Evolutionary conservation across 23 tunicate genomes (phyloP), one percentile per base, ranked within the genome.

Genomic region (Styela clava): DNA sequence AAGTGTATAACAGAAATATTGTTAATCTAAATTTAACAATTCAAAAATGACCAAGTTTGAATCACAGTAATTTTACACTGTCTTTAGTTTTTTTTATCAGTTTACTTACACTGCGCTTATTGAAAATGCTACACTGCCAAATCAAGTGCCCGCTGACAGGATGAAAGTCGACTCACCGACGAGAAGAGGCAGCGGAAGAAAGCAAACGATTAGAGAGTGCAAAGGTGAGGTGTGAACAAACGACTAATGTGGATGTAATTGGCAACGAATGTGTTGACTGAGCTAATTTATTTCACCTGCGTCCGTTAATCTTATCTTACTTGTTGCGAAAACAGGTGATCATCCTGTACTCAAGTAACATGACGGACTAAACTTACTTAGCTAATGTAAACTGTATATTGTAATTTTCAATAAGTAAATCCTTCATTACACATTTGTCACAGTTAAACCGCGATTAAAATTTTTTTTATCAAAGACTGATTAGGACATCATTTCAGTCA

Each of bases 251-350:
- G 71, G 71, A 67, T 67, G 71, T 67, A 67, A 67, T 67, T 67
- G 71, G 71, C 71, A 67, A 67, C 71, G 71, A 67, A 67, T 67
- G 31, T 67, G 71, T 67, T 67, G 71, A 67, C 71, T 29, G 71
- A 67, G 31, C 31, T 67, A 29, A 67, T 67, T 67, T 67, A 67
- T 67, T 22, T 27, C 71, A 27, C 30, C 31, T 67, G 71, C 31
- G 30, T 67, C 12, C 56, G 56, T 44, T 44, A 44, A 44, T 44
- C 56, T 44, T 44, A 44, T 44, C 56, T 44, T 5, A 7, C 56
- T 44, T 44, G 56, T 44, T 44, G 56, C 56, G 56, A 44, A 44
- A 44, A 44, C 56, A 44, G 56, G 56, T 44, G 56, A 44, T 44
- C 56, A 44, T 44, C 56, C 56, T 44, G 9, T 12, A 5, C 7